Percentiles rank a stretch among this genome's conserved stretches.
phyloP scores from a whole-genome alignment of 2,888 invertebrate genomes.

The Hemaris fuciformis region DNA sequence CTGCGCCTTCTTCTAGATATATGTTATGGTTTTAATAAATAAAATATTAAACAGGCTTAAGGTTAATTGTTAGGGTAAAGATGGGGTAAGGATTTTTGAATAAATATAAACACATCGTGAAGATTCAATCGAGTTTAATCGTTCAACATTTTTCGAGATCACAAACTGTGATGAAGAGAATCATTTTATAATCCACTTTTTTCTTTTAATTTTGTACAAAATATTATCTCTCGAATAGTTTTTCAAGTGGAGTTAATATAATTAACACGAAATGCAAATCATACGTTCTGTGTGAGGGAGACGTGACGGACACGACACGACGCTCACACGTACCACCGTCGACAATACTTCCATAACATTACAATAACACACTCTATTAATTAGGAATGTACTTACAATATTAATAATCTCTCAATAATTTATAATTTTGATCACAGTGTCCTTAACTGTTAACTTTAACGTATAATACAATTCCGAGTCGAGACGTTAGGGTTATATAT shows the following conservation, averaged over 20 bases:
- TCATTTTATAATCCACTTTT: constrained; percentile 64
- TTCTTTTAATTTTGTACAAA: constrained; percentile 78
- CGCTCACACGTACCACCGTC: constrained; percentile 35
- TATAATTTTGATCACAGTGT: constrained; percentile 82
- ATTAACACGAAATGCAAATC: constrained; percentile 63
- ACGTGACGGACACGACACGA: constrained; percentile 17
- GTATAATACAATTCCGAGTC: constrained; percentile 77
- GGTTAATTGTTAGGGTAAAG: neutral
- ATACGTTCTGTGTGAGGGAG: constrained; percentile 47
- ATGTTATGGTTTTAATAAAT: no score
- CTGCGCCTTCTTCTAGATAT: no score
- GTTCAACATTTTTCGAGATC: constrained; percentile 76
- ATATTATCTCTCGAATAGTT: constrained; percentile 70
- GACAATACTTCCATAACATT: constrained; percentile 71
- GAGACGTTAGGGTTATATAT: constrained; percentile 54
- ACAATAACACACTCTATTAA: constrained; percentile 72
- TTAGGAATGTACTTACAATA: constrained; percentile 80
- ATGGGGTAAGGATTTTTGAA: constrained; percentile 29
- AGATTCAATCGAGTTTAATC: constrained; percentile 76
- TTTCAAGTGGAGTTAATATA: constrained; percentile 51
- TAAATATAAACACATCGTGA: constrained; percentile 42
- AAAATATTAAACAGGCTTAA: no score
- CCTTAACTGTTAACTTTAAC: constrained; percentile 79
- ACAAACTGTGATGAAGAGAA: constrained; percentile 70
- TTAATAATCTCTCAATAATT: constrained; percentile 81